A percentile compares a stretch with the other conserved stretches of the same genome.
phyloP scores from a whole-genome alignment of 53 echinoderm and acorn worm genomes.

The Actinopyga echinites region DNA sequence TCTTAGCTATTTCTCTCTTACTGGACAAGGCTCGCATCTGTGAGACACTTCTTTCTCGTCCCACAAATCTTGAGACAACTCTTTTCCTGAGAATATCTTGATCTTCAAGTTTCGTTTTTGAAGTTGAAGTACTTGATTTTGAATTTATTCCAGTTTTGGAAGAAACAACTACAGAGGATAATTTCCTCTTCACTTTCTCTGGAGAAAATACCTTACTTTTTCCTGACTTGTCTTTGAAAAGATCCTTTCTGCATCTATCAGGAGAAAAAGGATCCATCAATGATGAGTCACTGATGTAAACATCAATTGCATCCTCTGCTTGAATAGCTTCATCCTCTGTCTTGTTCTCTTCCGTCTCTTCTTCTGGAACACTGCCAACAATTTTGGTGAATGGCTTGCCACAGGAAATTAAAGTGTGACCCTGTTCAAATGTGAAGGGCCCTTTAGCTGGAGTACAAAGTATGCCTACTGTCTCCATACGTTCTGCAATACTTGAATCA shows the following conservation, averaged over 20 bases:
- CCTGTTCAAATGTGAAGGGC: neutral
- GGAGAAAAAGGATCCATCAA: neutral
- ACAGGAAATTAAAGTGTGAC: constrained; percentile 19
- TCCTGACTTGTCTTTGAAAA: neutral
- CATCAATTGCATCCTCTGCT: neutral
- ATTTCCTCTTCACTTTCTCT: neutral
- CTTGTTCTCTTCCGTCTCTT: neutral
- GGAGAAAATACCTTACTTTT: neutral
- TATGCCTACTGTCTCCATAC: too few species aligned
- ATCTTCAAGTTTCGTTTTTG: neutral
- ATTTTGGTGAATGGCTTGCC: constrained; percentile 39
- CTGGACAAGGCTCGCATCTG: neutral
- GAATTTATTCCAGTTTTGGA: too few species aligned
- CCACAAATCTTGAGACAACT: neutral
- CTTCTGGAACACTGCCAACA: neutral
- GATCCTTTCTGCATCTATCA: constrained; percentile 28
- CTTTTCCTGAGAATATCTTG: neutral
- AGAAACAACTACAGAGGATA: neutral
- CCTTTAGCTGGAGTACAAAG: constrained; percentile 14
- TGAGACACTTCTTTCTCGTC: neutral
- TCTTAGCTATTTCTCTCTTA: neutral
- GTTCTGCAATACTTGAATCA: neutral
- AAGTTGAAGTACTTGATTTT: too few species aligned
- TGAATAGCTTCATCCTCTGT: neutral
- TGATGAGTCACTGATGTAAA: constrained; percentile 31